These are phyloP conservation scores for Epinephelus malabaricus DNA, from an alignment of 2,797 vertebrate species.

Conservation along the genomic window DNA sequence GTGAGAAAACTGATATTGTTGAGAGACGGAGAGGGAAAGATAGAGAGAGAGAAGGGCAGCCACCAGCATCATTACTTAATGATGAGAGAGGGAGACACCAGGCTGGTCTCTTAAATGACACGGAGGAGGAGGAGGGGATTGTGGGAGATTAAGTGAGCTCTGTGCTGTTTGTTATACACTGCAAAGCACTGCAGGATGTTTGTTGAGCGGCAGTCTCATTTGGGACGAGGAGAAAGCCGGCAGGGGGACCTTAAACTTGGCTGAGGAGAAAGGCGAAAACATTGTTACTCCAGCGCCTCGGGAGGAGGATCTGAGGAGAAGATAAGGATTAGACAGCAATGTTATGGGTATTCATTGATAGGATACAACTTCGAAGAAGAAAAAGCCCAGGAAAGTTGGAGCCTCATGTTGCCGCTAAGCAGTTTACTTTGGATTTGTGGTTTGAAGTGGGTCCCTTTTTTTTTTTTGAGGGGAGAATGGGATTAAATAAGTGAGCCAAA, in stretches of 20 bases:
- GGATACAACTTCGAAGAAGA: slow-evolving; percentile 56
- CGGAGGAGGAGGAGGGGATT: slow-evolving; percentile 77
- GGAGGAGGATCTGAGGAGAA: slow-evolving; percentile 62
- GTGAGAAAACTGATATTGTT: slow-evolving; percentile 58
- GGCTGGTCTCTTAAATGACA: slow-evolving; percentile 80
- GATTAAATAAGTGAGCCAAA: slow-evolving; percentile 60
- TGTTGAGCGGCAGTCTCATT: slow-evolving; percentile 70
- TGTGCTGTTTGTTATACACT: slow-evolving; percentile 76
- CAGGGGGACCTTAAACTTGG: slow-evolving; percentile 67
- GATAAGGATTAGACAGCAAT: slow-evolving; percentile 68
- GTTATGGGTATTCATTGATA: slow-evolving; percentile 49
- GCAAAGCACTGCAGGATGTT: slow-evolving; percentile 79
- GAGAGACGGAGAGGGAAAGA: slow-evolving; percentile 13
- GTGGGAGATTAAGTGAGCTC: slow-evolving; percentile 83
- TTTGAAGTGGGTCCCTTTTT: slow-evolving; percentile 2
- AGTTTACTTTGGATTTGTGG: slow-evolving; percentile 60
- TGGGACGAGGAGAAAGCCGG: slow-evolving; percentile 62
- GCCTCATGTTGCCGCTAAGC: slow-evolving; percentile 37
- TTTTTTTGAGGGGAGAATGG: slow-evolving; percentile 43
- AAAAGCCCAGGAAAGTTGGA: slow-evolving; percentile 50
- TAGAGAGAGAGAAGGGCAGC: slow-evolving; percentile 51
- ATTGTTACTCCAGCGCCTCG: slow-evolving; percentile 40
- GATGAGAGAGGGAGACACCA: slow-evolving; percentile 76
- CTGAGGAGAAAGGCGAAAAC: slow-evolving; percentile 45
- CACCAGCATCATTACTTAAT: slow-evolving; percentile 75